Conservation (phyloP, 2,113 vertebrate genomes). For the Cyrtonyx montezumae region DNA sequence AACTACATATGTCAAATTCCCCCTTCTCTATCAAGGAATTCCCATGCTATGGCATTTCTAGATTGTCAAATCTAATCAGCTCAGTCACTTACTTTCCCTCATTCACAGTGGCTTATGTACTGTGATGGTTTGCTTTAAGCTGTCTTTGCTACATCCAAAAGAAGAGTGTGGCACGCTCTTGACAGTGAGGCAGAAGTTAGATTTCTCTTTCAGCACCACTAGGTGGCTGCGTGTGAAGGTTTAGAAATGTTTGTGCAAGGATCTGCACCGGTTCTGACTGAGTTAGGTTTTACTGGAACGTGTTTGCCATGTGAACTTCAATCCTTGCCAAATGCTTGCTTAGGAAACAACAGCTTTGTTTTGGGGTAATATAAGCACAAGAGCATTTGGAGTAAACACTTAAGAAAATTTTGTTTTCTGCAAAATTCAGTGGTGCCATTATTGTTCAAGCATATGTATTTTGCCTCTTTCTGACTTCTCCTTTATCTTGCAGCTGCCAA, state of each 20-base stretch:
- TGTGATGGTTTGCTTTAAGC: not conserved
- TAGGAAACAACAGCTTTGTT: not conserved
- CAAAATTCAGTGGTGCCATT: not conserved
- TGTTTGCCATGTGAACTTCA: not conserved
- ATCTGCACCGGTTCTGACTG: not conserved
- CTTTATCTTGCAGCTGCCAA: constrained; percentile 86
- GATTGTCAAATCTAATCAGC: not conserved
- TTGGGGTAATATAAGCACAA: not conserved
- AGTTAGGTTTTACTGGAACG: not conserved
- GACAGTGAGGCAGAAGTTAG: not conserved
- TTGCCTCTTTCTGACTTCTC: not conserved
- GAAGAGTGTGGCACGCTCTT: not conserved
- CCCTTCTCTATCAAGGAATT: not conserved
- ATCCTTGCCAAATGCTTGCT: not conserved
- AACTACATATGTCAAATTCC: not conserved
- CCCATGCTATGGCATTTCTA: not conserved
- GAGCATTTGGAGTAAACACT: not conserved
- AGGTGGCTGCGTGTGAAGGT: not conserved
- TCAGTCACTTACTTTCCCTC: not conserved
- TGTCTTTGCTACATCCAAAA: not conserved
- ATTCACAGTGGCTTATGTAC: not conserved
- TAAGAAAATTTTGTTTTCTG: not conserved
- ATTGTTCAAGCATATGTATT: not conserved
- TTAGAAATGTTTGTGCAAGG: not conserved
- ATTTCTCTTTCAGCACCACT: not conserved